phyloP scores from a whole-genome alignment of 2,888 invertebrate species.

The Drosophila mettleri region DNA sequence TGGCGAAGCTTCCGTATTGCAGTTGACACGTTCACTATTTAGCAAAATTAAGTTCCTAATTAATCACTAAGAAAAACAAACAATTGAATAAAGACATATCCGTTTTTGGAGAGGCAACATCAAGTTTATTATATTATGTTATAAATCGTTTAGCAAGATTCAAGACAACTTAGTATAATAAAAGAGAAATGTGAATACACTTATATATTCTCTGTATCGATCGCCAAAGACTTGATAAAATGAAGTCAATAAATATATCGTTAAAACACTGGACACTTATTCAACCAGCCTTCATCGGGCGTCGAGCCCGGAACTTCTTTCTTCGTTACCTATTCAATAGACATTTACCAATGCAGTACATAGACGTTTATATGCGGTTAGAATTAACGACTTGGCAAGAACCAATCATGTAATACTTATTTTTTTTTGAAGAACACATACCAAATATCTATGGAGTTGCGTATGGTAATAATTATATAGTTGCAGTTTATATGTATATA shows the following conservation, averaged over 20 bases:
- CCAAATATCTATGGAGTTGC: background rate
- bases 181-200: slow-evolving; percentile 15
- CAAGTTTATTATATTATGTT: slow-evolving; percentile 30
- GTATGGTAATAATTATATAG: slow-evolving; percentile 11
- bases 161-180: slow-evolving; percentile 27
- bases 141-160: slow-evolving; percentile 22
- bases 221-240: slow-evolving; percentile 23
- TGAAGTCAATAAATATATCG: slow-evolving; percentile 21
- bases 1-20: background rate
- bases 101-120: slow-evolving; percentile 27
- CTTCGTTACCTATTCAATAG: slow-evolving; percentile 20
- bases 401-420: slow-evolving; percentile 31
- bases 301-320: slow-evolving; percentile 13
- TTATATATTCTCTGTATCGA: slow-evolving; percentile 15
- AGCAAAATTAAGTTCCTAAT: background rate
- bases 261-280: slow-evolving; percentile 54
- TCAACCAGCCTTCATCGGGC: slow-evolving; percentile 50
- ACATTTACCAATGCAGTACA: slow-evolving; percentile 30
- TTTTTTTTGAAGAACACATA: slow-evolving; percentile 18
- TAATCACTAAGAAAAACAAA: background rate
- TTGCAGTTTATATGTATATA: background rate
- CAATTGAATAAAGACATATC: background rate
- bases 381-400: slow-evolving; percentile 14
- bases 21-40: background rate
- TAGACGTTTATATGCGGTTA: slow-evolving; percentile 9